These are phyloP conservation scores for Popillia japonica DNA, from an alignment of 1,140 invertebrate genomes.

Conservation along the genomic window DNA sequence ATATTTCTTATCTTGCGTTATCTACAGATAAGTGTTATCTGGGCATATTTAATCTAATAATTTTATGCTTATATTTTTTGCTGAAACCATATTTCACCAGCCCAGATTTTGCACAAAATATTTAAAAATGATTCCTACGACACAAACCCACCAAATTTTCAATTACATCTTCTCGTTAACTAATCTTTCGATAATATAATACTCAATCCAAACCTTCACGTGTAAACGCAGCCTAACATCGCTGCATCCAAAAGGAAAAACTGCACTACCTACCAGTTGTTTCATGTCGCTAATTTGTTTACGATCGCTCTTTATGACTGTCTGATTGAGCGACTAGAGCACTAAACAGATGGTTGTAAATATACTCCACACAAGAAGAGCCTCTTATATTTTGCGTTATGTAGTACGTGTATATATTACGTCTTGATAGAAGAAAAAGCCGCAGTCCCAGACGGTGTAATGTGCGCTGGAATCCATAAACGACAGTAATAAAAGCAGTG, in stretches of 20 bases:
- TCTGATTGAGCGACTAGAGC: constrained; percentile 4
- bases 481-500: not conserved
- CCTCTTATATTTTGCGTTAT: constrained; percentile 1
- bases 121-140: no score
- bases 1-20: no score
- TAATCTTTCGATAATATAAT: no score
- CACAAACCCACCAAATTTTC: no score
- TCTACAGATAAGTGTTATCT: no score
- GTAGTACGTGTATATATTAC: not conserved
- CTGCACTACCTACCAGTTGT: not conserved
- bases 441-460: constrained; percentile 1
- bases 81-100: no score
- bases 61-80: no score
- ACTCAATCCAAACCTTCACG: no score
- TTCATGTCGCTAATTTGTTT: constrained; percentile 21
- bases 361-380: not conserved
- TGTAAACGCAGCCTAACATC: no score
- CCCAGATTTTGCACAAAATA: no score
- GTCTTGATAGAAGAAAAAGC: not conserved
- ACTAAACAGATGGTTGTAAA: constrained; percentile 26
- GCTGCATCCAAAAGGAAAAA: not conserved
- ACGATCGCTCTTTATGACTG: constrained; percentile 27
- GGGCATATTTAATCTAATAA: no score
- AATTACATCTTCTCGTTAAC: no score
- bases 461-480: not conserved